These are phyloP conservation scores for Phymastichus coffea DNA, from an alignment of 1,140 invertebrate genomes.

Conservation along the genomic window DNA sequence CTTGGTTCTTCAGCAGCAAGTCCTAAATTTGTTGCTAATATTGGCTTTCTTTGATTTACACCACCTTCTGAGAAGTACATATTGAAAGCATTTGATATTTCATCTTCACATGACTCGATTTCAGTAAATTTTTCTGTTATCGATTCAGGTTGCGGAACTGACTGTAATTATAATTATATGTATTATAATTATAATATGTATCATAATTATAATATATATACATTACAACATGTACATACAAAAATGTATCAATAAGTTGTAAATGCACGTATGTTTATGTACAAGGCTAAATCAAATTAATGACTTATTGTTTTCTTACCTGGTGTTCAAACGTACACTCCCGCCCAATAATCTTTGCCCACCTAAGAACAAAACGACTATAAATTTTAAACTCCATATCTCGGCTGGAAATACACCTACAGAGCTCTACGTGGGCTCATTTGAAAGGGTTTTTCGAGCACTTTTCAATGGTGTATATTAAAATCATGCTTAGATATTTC, in stretches of 20 bases:
- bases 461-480: no score
- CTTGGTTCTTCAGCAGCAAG: slow-evolving; percentile 81
- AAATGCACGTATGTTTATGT: not conserved
- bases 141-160: slow-evolving; percentile 43
- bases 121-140: slow-evolving; percentile 64
- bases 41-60: slow-evolving; percentile 62
- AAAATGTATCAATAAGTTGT: not conserved
- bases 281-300: slow-evolving; percentile 18
- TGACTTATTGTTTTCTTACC: slow-evolving; percentile 41
- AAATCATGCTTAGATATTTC: no score
- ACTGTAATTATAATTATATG: slow-evolving; percentile 34
- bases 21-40: slow-evolving; percentile 76
- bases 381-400: slow-evolving; percentile 90
- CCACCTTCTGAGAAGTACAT: slow-evolving; percentile 74
- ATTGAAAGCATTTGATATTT: slow-evolving; percentile 76
- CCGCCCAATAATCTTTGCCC: slow-evolving; percentile 78
- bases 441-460: no score
- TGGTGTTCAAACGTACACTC: slow-evolving; percentile 70
- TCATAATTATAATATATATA: slow-evolving; percentile 22
- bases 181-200: not conserved
- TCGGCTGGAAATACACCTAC: no score
- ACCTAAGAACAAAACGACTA: no score
- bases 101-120: slow-evolving; percentile 70
- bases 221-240: slow-evolving; percentile 54
- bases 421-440: no score